These are phyloP conservation scores for Eudemis profundana DNA, from an alignment of 2,888 invertebrate genomes.

Conservation along the genomic window DNA sequence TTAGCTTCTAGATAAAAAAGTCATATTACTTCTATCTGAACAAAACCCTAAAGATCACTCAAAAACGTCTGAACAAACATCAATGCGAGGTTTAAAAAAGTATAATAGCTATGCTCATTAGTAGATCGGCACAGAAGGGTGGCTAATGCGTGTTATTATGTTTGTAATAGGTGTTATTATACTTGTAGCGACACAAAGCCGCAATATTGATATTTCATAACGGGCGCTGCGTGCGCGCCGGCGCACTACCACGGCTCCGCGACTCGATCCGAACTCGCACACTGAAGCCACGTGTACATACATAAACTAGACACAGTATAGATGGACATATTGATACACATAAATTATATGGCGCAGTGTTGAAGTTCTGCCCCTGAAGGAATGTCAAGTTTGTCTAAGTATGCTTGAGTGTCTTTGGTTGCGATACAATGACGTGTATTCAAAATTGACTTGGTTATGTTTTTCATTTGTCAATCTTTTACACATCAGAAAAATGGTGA, in stretches of 20 bases:
- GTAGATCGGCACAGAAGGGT: constrained; percentile 1
- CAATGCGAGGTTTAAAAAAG: constrained; percentile 14
- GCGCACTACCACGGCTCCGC: constrained; percentile 8
- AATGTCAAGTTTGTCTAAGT: too few relatives aligned
- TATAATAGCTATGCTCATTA: constrained; percentile 25
- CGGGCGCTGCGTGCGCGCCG: constrained; percentile 39
- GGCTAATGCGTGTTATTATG: constrained; percentile 24
- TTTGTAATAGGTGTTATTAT: constrained; percentile 40
- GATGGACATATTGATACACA: too few relatives aligned
- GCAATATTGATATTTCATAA: constrained; percentile 43
- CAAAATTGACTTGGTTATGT: too few relatives aligned
- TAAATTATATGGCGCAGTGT: too few relatives aligned
- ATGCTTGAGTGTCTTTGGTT: too few relatives aligned
- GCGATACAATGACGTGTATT: too few relatives aligned
- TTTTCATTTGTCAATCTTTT: too few relatives aligned
- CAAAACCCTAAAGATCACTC: constrained; percentile 18
- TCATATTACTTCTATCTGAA: too few relatives aligned
- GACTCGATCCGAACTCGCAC: not conserved
- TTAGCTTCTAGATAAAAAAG: too few relatives aligned
- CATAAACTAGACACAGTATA: too few relatives aligned
- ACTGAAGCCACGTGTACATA: not conserved
- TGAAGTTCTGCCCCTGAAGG: too few relatives aligned
- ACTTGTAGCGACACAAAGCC: constrained; percentile 37
- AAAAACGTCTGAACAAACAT: constrained; percentile 39
- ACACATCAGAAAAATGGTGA: too few relatives aligned